These are phyloP conservation scores for Ethmia dodecea DNA, from an alignment of 2,888 invertebrate genomes.

Conservation along the genomic window DNA sequence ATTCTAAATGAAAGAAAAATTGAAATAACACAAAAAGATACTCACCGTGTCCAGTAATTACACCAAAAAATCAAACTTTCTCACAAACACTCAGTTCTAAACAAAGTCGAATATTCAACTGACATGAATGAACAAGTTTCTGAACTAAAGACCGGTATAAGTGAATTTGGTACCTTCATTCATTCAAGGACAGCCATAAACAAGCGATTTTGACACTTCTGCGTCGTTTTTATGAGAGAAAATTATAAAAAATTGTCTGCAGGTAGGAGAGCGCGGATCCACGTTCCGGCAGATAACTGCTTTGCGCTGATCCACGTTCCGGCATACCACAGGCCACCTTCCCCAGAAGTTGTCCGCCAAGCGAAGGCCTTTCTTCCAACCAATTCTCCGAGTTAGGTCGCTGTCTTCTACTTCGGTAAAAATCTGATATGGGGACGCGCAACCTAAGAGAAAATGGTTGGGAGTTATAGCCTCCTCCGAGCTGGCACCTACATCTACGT, in stretches of 20 bases:
- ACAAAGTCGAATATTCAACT: not conserved
- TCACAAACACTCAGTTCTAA: not conserved
- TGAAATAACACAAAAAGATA: no score
- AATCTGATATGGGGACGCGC: no score
- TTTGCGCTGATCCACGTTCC: not conserved
- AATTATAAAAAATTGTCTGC: constrained; percentile 1
- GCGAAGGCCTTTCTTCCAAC: no score
- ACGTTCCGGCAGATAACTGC: constrained; percentile 1
- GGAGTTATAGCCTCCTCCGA: no score
- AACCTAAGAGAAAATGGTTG: no score
- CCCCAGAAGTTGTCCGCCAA: no score
- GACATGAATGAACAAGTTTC: not conserved
- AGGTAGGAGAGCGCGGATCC: not conserved
- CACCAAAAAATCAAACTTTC: not conserved
- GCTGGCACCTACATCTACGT: no score
- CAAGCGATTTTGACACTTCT: not conserved
- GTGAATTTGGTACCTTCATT: constrained; percentile 1
- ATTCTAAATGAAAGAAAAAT: not conserved
- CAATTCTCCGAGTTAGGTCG: no score
- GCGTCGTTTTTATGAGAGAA: not conserved
- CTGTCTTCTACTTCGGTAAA: no score
- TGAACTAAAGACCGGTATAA: not conserved
- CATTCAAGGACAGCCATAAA: not conserved
- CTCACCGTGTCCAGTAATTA: no score
- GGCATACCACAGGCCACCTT: not conserved